These are phyloP conservation scores for Gadus macrocephalus DNA, from an alignment of 2,113 vertebrate species.

Conservation along the genomic window DNA sequence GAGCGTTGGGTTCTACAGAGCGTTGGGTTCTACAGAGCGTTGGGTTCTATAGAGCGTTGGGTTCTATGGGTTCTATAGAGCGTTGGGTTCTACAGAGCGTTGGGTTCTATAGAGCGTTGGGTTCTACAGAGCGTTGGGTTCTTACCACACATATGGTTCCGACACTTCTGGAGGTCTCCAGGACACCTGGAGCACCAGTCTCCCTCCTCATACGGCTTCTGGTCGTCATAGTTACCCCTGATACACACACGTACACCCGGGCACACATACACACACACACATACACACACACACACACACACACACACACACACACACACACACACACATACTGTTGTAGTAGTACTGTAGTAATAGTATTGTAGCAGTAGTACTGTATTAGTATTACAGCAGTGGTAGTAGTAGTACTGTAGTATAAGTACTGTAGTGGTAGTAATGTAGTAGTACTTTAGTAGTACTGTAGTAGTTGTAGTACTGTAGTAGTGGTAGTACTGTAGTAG, in stretches of 20 bases:
- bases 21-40: not conserved
- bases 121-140: not conserved
- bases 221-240: slow-evolving; percentile 59
- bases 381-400: too few relatives aligned
- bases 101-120: not conserved
- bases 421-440: too few relatives aligned
- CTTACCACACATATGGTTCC: slow-evolving; percentile 66
- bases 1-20: not conserved
- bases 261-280: not conserved
- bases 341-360: too few relatives aligned
- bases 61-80: not conserved
- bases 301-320: too few relatives aligned
- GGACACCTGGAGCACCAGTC: slow-evolving; percentile 61
- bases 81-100: not conserved
- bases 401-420: too few relatives aligned
- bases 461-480: too few relatives aligned
- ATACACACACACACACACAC: not conserved
- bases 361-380: too few relatives aligned
- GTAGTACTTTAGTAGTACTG: too few relatives aligned
- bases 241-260: not conserved
- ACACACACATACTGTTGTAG: not conserved
- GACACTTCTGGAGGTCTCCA: slow-evolving; percentile 49
- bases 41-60: not conserved
- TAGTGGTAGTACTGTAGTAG: not conserved
- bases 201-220: slow-evolving; percentile 53